Evolutionary conservation across 2,888 invertebrate genomes (phyloP).

Genomic region (Lomographa bimaculata): DNA sequence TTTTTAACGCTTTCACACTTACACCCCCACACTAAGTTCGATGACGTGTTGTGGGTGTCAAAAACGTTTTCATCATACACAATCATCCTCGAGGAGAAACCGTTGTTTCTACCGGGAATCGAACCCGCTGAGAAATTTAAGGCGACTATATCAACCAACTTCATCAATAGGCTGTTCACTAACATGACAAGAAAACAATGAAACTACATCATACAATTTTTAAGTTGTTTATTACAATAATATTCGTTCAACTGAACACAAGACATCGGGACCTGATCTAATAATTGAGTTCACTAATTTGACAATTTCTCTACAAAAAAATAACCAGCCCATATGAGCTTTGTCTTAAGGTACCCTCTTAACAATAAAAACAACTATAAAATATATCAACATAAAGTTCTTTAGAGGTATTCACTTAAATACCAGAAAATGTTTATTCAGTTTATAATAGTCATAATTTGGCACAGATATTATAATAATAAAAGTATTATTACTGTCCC

Average conservation of each 20-base stretch:
- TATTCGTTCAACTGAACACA: conserved; percentile 83
- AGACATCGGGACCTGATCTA: conserved; percentile 77
- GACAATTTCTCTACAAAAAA: conserved; percentile 68
- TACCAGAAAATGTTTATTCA: conserved; percentile 31
- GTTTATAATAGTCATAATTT: conserved; percentile 60
- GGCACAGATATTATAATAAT: conserved; percentile 65
- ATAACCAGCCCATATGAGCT: conserved; percentile 54
- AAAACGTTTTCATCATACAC: too few relatives aligned
- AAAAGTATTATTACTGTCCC: conserved; percentile 28
- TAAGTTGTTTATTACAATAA: conserved; percentile 83
- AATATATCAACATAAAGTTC: conserved; percentile 79
- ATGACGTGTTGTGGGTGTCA: too few relatives aligned
- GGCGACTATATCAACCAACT: too few relatives aligned
- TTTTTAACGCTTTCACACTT: too few relatives aligned
- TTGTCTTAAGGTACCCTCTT: conserved; percentile 71
- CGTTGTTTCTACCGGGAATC: too few relatives aligned
- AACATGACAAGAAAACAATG: conserved; percentile 47
- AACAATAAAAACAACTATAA: conserved; percentile 83
- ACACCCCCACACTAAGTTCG: too few relatives aligned
- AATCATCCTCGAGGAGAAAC: too few relatives aligned
- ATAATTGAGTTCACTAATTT: conserved; percentile 78
- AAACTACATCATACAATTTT: conserved; percentile 62
- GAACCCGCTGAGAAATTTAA: too few relatives aligned
- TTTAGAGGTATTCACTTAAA: conserved; percentile 55
- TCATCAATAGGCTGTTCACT: too few relatives aligned